Percentiles rank a stretch among this genome's conserved stretches.
These are phyloP conservation scores for Shinisaurus crocodilurus DNA, from an alignment of 2,113 vertebrate species.

Conservation along the genomic window DNA sequence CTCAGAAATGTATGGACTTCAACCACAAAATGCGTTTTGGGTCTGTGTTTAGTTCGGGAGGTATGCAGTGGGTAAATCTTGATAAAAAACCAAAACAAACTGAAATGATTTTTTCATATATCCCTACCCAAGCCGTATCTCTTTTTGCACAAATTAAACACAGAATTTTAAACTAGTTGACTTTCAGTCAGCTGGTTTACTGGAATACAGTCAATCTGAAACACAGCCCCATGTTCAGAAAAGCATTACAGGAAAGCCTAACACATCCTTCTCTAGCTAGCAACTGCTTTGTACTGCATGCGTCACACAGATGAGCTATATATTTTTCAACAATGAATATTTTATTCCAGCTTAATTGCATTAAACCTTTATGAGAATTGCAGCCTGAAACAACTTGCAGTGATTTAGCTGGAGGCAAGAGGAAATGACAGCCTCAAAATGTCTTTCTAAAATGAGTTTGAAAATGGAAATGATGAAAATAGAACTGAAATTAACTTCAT, in stretches of 20 bases:
- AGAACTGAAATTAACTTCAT: not conserved
- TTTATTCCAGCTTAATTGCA: slow-evolving; percentile 26
- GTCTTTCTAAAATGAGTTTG: not conserved
- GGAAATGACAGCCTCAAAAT: not conserved
- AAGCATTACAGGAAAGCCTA: not conserved
- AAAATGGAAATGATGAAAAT: slow-evolving; percentile 12
- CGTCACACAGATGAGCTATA: not conserved
- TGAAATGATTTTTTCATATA: no score
- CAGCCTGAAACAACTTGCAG: not conserved
- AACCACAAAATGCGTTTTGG: no score
- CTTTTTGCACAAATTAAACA: no score
- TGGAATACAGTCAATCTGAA: not conserved
- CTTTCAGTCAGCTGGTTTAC: not conserved
- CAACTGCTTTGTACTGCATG: not conserved
- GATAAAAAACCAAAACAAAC: no score
- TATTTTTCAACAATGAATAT: not conserved
- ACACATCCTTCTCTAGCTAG: not conserved
- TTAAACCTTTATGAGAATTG: slow-evolving; percentile 21
- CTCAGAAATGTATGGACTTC: no score
- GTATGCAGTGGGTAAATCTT: no score
- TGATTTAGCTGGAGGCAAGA: slow-evolving; percentile 19
- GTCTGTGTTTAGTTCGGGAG: no score
- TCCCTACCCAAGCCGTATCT: no score
- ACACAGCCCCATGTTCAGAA: not conserved
- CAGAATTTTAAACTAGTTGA: no score